These are phyloP conservation scores for Paedocypris micromegethes DNA, from an alignment of 2,797 vertebrate species.

Conservation along the genomic window DNA sequence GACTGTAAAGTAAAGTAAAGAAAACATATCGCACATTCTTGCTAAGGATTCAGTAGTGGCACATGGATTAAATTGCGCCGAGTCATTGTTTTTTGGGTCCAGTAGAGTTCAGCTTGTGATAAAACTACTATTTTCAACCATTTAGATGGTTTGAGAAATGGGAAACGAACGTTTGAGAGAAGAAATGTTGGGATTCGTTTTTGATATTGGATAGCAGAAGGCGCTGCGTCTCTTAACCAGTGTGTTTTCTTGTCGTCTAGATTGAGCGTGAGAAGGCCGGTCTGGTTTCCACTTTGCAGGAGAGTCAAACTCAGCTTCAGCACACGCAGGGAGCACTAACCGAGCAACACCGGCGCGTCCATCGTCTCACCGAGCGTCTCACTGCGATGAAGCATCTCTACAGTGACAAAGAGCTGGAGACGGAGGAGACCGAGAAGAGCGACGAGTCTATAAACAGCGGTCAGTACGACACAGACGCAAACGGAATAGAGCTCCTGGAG, in stretches of 20 bases:
- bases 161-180: no score
- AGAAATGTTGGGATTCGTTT: no score
- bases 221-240: neutral
- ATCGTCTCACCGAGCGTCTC: conserved; percentile 83
- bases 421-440: conserved; percentile 75
- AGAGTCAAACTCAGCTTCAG: conserved; percentile 91
- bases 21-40: no score
- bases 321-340: conserved; percentile 92
- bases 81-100: no score
- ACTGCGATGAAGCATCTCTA: conserved; percentile 79
- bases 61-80: no score
- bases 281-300: conserved; percentile 86
- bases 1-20: no score
- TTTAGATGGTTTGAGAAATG: no score
- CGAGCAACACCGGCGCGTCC: conserved; percentile 85
- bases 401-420: conserved; percentile 78
- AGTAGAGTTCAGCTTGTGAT: no score
- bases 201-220: neutral
- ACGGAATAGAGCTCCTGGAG: conserved; percentile 89
- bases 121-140: no score
- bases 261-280: conserved; percentile 90
- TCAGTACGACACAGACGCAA: conserved; percentile 80
- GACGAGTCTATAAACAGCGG: conserved; percentile 73
- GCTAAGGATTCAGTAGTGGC: no score
- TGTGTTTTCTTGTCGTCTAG: conserved; percentile 62